These are phyloP conservation scores for Eumaeus atala DNA, from an alignment of 1,140 invertebrate genomes.

Conservation along the genomic window DNA sequence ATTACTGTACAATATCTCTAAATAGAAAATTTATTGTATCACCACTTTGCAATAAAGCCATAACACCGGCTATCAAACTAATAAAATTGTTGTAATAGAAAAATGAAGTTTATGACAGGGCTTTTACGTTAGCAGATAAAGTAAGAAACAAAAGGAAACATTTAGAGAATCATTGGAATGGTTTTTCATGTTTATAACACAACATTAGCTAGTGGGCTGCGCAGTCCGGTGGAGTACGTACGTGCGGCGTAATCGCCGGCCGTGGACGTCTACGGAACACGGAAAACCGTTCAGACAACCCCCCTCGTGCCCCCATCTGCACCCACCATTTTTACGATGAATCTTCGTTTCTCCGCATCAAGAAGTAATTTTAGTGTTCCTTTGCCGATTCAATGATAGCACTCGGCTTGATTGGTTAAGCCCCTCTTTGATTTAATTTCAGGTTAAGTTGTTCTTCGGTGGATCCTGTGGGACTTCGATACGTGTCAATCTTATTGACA, in stretches of 20 bases:
- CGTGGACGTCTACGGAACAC: slow-evolving; percentile 62
- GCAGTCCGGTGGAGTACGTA: slow-evolving; percentile 40
- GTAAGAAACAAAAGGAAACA: slow-evolving; percentile 41
- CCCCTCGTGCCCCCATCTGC: slow-evolving; percentile 29
- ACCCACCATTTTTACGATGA: slow-evolving; percentile 72
- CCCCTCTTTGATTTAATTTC: slow-evolving; percentile 73
- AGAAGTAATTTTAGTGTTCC: slow-evolving; percentile 74
- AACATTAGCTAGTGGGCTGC: slow-evolving; percentile 54
- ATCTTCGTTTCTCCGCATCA: slow-evolving; percentile 74
- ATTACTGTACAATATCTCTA: no score
- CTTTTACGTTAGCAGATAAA: slow-evolving; percentile 15
- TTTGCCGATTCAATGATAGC: slow-evolving; percentile 73
- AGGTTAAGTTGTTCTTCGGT: slow-evolving; percentile 67
- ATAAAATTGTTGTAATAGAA: slow-evolving; percentile 9
- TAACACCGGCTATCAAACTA: background rate
- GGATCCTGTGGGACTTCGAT: slow-evolving; percentile 47
- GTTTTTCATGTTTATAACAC: slow-evolving; percentile 70
- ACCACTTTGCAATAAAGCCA: no score
- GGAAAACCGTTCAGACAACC: slow-evolving; percentile 71
- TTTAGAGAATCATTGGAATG: slow-evolving; percentile 64
- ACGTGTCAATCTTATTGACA: slow-evolving; percentile 27
- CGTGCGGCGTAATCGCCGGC: slow-evolving; percentile 62
- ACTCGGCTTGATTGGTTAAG: slow-evolving; percentile 71
- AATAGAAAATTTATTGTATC: no score
- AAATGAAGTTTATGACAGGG: slow-evolving; percentile 9